phyloP scores from a whole-genome alignment of 2,113 vertebrate species.

The Columbina picui region DNA sequence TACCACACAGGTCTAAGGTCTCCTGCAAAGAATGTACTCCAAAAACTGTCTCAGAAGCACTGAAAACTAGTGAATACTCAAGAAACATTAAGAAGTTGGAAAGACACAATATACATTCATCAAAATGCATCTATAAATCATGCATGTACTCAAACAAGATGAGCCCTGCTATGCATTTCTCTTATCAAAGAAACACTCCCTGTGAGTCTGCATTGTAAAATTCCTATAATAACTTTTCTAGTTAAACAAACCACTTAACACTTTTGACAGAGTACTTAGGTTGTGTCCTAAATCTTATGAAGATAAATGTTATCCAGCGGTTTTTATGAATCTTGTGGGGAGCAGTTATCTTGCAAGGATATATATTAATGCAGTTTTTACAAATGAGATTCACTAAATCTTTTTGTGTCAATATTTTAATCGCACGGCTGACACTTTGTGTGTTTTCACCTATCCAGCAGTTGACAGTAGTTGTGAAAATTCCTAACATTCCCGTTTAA shows the following conservation, averaged over 20 bases:
- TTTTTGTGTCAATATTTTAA: not conserved
- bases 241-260: constrained; percentile 1
- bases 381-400: not conserved
- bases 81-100: not conserved
- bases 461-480: not conserved
- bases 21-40: not conserved
- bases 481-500: not conserved
- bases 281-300: not conserved
- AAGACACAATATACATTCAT: not conserved
- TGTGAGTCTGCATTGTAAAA: not conserved
- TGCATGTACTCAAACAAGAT: not conserved
- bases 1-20: not conserved
- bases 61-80: not conserved
- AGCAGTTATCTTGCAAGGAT: not conserved
- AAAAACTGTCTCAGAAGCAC: not conserved
- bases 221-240: not conserved
- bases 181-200: not conserved
- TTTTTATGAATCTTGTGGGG: not conserved
- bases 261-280: not conserved
- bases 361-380: not conserved
- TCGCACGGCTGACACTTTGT: not conserved
- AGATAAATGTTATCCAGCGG: not conserved
- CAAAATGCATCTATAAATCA: not conserved
- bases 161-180: not conserved
- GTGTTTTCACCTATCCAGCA: not conserved